Evolutionary conservation across 2,797 vertebrate genomes (phyloP), one percentile per base, ranked within the genome.

Genomic region (Enteromius argenteus): DNA sequence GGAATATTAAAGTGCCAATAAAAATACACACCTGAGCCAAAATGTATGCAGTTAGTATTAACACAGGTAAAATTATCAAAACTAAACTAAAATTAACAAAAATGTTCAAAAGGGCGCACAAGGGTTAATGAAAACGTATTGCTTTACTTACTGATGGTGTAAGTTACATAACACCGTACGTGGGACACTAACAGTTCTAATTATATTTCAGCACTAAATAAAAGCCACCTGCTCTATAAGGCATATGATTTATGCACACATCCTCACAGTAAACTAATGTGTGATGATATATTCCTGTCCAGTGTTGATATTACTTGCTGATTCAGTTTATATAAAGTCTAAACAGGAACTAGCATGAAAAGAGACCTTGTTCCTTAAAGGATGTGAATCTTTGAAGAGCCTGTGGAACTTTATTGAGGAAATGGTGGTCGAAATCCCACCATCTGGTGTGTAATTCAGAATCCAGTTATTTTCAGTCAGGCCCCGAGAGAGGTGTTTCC

Each of bases 271-370:
- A 85, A 75, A 77, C 84, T 81, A 80, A 88, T 86, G 56, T 84
- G 42, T 85, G 81, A 30, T 85, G 44, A 86, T 89, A 88, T 85
- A 79, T 86, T 88, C 62, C 62, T n/a, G 56, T 56, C 83, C 49
- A 23, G 73, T 74, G 73, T 89, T 78, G 86, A 84, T 84, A 89
- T 87, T 86, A 66, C 86, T 87, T 83, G 32, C 37, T 79, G 58
- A 51, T 84, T 79, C 80, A 23, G 79, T 88, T 84, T 84, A 86
- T 85, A 86, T 84, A 79, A 84, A 72, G 84, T 86, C 86, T 90
- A 93, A 93, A 92, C 90, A 93, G 83, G 76, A 79, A 90, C 89
- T 79, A 71, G 83, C 27, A 74, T 86, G 85, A 89, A 89, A 81
- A 81, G 77, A 37, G 17, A 44, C 62, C 83, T 88, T 89, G 78